Evolutionary conservation across 2,888 invertebrate genomes (phyloP), one percentile per base, ranked within the genome.

Genomic region (Idaea biselata): DNA sequence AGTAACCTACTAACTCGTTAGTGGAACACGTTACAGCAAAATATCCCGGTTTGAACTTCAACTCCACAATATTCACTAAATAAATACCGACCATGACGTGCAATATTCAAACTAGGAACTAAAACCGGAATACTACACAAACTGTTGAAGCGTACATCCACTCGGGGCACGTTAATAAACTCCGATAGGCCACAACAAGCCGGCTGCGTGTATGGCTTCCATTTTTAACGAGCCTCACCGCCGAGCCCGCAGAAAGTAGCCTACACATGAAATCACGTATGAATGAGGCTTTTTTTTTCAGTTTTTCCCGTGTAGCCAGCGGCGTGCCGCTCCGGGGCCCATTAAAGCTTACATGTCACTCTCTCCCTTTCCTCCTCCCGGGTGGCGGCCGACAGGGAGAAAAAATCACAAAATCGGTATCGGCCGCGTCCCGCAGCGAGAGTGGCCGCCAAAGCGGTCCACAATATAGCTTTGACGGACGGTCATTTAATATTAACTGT

Each of bases 401-500:
- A 87, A 89, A 89, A 89, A 89, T 89, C 88, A 87, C 88, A 88
- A 91, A 91, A 89, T 91, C 87, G 89, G 87, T 88, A 90, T 89
- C 82, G 89, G 87, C 84, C 83, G 84, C 83, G 83, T 84, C 88
- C 89, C 88, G 83, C 86, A 78, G 84, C 81, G 86, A 76, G 73
- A 68, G 81, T 73, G 79, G 69, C 76, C 80, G 73, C 80, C 84
- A 83, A 86, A 86, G 83, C 87, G 80, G 83, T 82, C 81, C 77
- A 87, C 89, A 87, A 89, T 88, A 88, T 87, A 86, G 88, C 88
- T 91, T 92, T 92, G 92, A 91, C 88, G 88, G 84, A 91, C 89
- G 89, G 84, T 90, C 91, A 91, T 92, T 91, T 92, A 91, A 91
- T 92, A 92, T 92, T 91, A 89, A 91, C 92, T 90, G 92, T 81